Evolutionary conservation across 2,888 invertebrate species (phyloP).

Genomic region (Venusia cambrica): DNA sequence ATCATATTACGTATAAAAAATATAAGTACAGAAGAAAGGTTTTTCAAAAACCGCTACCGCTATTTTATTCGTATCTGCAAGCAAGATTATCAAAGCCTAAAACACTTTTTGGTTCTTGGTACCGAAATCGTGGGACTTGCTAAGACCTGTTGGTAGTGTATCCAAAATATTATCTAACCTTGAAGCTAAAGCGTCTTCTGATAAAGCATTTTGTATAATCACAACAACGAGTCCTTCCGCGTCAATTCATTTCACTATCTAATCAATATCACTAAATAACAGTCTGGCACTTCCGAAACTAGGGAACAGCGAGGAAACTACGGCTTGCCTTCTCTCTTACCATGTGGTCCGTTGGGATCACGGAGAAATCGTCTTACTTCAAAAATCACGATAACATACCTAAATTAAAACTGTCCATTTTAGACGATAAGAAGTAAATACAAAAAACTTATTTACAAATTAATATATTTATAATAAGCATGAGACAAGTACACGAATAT

Average conservation of each 20-base stretch:
- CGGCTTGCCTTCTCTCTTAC: slow-evolving; percentile 73
- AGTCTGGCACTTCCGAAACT: slow-evolving; percentile 79
- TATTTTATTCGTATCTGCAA: too few species aligned
- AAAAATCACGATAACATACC: too few species aligned
- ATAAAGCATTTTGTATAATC: slow-evolving; percentile 79
- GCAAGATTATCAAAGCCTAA: slow-evolving; percentile 48
- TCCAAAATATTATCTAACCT: slow-evolving; percentile 71
- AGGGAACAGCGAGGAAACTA: slow-evolving; percentile 76
- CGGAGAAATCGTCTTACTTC: slow-evolving; percentile 63
- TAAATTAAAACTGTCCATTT: too few species aligned
- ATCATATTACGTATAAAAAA: too few species aligned
- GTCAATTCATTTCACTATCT: slow-evolving; percentile 68
- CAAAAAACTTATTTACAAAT: too few species aligned
- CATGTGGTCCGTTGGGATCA: slow-evolving; percentile 53
- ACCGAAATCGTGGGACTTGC: slow-evolving; percentile 40
- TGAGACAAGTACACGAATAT: too few species aligned
- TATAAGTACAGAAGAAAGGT: too few species aligned
- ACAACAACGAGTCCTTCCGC: slow-evolving; percentile 65
- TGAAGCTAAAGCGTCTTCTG: slow-evolving; percentile 74
- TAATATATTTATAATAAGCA: too few species aligned
- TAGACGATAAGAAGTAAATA: too few species aligned
- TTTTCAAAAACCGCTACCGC: too few species aligned
- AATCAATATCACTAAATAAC: slow-evolving; percentile 72
- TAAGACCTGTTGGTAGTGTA: slow-evolving; percentile 57
- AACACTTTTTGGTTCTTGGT: slow-evolving; percentile 61